A percentile compares a stretch with the other conserved stretches of the same genome.
phyloP scores from a whole-genome alignment of 2,888 invertebrate genomes.

The Metallyticus violacea region DNA sequence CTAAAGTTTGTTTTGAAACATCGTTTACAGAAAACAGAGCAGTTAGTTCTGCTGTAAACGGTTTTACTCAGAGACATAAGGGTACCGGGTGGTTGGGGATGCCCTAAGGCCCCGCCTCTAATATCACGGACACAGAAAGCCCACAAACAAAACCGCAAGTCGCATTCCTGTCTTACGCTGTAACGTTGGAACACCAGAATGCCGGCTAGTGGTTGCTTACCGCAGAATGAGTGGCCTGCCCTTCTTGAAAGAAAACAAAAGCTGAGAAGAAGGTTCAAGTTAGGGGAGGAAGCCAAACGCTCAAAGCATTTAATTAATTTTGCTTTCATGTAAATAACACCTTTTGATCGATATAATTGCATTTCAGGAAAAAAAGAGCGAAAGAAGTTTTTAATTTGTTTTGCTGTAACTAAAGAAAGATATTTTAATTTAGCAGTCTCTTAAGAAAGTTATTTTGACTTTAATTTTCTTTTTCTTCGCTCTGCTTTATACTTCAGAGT shows the following conservation, averaged over 20 bases:
- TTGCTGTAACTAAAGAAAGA: not conserved
- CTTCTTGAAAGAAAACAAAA: not conserved
- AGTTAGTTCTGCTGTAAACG: not conserved
- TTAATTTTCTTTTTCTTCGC: too few relatives aligned
- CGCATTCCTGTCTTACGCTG: not conserved
- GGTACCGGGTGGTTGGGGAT: not conserved
- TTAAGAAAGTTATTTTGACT: too few relatives aligned
- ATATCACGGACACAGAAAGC: not conserved
- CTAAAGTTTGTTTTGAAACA: too few relatives aligned
- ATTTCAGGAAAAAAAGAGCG: not conserved
- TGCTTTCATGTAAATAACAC: not conserved
- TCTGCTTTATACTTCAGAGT: too few relatives aligned
- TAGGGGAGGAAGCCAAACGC: not conserved
- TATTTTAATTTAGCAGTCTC: not conserved
- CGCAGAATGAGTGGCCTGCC: not conserved
- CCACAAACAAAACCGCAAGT: not conserved
- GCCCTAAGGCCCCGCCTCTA: not conserved
- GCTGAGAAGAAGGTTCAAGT: not conserved
- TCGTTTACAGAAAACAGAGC: not conserved
- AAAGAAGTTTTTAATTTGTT: not conserved
- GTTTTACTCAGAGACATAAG: not conserved
- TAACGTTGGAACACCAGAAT: too few relatives aligned
- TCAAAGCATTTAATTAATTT: not conserved
- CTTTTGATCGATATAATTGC: not conserved
- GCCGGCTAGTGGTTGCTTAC: not conserved